phyloP scores from a whole-genome alignment of 1,140 invertebrate species.

The Dendroctonus valens region DNA sequence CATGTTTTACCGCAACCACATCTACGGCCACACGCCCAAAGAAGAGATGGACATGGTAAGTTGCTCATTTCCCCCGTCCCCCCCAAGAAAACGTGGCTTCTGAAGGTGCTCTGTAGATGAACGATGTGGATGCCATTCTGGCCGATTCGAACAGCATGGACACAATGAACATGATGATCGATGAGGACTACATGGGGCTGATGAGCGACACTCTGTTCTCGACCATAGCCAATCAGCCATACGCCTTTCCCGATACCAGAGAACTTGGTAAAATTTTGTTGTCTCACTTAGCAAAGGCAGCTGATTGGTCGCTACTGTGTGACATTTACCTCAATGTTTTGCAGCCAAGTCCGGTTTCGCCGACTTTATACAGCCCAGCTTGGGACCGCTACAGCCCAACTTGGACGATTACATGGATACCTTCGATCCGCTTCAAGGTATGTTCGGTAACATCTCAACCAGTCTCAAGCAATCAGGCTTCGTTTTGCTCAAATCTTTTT shows the following conservation, averaged over 20 bases:
- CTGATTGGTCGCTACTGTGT: background rate
- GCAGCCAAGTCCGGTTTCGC: slow-evolving; percentile 70
- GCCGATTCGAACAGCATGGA: slow-evolving; percentile 66
- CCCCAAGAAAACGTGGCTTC: slow-evolving; percentile 29
- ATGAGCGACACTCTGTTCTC: slow-evolving; percentile 90
- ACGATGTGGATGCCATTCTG: slow-evolving; percentile 76
- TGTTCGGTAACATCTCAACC: background rate
- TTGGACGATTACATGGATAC: slow-evolving; percentile 96
- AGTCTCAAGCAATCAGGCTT: background rate
- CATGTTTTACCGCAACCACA: slow-evolving; percentile 86
- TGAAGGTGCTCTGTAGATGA: slow-evolving; percentile 59
- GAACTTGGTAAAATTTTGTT: slow-evolving; percentile 76
- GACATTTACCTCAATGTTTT: slow-evolving; percentile 36
- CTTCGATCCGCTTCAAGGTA: slow-evolving; percentile 80
- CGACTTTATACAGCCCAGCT: slow-evolving; percentile 97
- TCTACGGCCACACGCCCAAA: slow-evolving; percentile 71
- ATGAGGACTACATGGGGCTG: slow-evolving; percentile 86
- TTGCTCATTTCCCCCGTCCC: slow-evolving; percentile 36
- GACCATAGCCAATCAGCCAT: slow-evolving; percentile 85
- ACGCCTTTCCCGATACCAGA: slow-evolving; percentile 93
- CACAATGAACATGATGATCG: slow-evolving; percentile 75
- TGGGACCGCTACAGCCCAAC: slow-evolving; percentile 94
- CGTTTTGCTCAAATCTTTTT: background rate
- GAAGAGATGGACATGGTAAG: slow-evolving; percentile 75
- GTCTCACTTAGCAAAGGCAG: too few relatives aligned